These are phyloP conservation scores for Trichoplusia ni DNA, from an alignment of 1,140 invertebrate species.

Conservation along the genomic window DNA sequence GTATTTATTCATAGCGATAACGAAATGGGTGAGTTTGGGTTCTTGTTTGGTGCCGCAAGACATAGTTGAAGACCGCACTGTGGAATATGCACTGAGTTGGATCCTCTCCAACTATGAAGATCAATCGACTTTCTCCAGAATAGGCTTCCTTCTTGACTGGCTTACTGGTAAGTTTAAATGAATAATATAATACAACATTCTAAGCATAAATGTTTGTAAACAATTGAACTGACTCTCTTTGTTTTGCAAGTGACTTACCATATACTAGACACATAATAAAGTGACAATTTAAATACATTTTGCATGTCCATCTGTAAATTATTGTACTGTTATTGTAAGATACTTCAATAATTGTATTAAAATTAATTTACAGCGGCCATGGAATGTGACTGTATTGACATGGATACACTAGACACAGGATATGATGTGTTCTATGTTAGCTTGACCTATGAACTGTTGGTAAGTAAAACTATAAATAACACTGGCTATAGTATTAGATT, in stretches of 20 bases:
- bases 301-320: no score
- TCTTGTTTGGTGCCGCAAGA: constrained; percentile 68
- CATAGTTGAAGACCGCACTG: constrained; percentile 56
- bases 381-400: constrained; percentile 68
- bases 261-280: no score
- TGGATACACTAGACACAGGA: constrained; percentile 62
- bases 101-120: constrained; percentile 64
- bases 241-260: no score
- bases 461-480: constrained; percentile 46
- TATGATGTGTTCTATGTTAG: constrained; percentile 76
- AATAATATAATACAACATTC: neutral
- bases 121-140: constrained; percentile 55
- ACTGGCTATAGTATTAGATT: no score
- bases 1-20: constrained; percentile 58
- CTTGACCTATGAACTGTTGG: constrained; percentile 66
- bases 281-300: no score
- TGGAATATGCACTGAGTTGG: constrained; percentile 72
- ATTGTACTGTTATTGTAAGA: no score
- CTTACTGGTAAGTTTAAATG: constrained; percentile 61
- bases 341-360: no score
- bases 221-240: no score
- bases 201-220: neutral
- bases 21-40: constrained; percentile 74
- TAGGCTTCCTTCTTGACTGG: constrained; percentile 72
- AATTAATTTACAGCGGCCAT: constrained; percentile 73